These are phyloP conservation scores for Halictus ligatus DNA, from an alignment of 2,888 invertebrate genomes.

Conservation along the genomic window DNA sequence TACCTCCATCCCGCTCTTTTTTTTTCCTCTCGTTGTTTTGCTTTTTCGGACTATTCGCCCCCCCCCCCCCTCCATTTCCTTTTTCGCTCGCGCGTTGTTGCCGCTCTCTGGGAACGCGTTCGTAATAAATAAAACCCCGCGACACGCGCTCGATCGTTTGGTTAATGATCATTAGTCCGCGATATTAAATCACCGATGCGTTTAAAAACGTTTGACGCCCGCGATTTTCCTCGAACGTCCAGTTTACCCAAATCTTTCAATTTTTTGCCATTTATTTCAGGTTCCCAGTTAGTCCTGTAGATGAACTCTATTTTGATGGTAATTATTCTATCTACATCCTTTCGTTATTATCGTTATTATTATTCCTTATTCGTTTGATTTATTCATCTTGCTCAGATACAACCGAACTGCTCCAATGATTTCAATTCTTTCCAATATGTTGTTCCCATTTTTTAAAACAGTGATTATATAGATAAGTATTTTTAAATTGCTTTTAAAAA, in stretches of 20 bases:
- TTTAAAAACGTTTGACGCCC: not conserved
- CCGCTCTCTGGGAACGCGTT: conserved; percentile 34
- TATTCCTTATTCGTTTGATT: too few relatives aligned
- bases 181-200: conserved; percentile 52
- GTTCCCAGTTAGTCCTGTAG: too few relatives aligned
- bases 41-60: not conserved
- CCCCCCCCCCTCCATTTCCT: not conserved
- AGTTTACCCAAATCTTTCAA: not conserved
- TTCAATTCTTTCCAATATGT: too few relatives aligned
- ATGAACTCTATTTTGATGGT: not conserved
- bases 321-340: not conserved
- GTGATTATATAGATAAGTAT: too few relatives aligned
- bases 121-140: conserved; percentile 61
- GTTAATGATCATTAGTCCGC: conserved; percentile 58
- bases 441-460: too few relatives aligned
- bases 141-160: conserved; percentile 58
- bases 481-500: too few relatives aligned
- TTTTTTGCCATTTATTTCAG: not conserved
- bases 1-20: conserved; percentile 8
- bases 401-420: too few relatives aligned
- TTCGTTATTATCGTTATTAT: too few relatives aligned
- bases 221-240: not conserved
- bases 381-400: too few relatives aligned
- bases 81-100: conserved; percentile 22
- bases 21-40: conserved; percentile 15